Evolutionary conservation across 2,797 vertebrate species (phyloP).

Genomic region (Halcyon leucocephala): DNA sequence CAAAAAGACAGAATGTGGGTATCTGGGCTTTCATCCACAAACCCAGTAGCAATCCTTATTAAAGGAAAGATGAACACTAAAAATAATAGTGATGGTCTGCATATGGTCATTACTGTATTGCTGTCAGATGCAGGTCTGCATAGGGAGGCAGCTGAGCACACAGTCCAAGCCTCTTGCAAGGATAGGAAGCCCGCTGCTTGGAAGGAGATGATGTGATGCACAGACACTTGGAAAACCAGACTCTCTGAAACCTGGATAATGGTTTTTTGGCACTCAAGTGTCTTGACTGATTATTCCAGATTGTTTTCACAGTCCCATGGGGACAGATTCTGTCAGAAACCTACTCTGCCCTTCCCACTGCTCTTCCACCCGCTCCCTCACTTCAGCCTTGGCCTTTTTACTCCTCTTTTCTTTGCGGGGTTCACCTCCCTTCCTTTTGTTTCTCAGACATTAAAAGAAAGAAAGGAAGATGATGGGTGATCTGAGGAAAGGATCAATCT

Average conservation of each 20-base stretch:
- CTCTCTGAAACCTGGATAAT: not conserved
- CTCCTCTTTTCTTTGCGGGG: not conserved
- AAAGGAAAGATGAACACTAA: not conserved
- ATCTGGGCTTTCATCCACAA: constrained; percentile 1
- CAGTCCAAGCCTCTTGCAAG: not conserved
- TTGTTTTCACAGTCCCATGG: not conserved
- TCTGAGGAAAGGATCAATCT: constrained; percentile 20
- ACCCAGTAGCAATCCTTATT: not conserved
- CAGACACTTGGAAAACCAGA: not conserved
- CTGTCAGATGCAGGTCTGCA: rapidly evolving
- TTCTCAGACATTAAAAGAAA: constrained; percentile 1
- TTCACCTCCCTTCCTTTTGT: not conserved
- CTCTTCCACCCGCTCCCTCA: not conserved
- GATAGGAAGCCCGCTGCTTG: not conserved
- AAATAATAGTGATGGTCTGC: not conserved
- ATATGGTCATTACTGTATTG: not conserved
- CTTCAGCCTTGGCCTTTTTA: not conserved
- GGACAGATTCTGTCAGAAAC: not conserved
- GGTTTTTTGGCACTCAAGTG: not conserved
- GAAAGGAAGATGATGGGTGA: constrained; percentile 15
- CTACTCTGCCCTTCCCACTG: not conserved
- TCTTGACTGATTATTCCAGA: not conserved
- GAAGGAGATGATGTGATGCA: not conserved
- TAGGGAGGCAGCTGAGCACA: not conserved
- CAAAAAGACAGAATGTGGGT: not conserved